phyloP scores from a whole-genome alignment of 2,113 vertebrate species.

The Spea bombifrons region DNA sequence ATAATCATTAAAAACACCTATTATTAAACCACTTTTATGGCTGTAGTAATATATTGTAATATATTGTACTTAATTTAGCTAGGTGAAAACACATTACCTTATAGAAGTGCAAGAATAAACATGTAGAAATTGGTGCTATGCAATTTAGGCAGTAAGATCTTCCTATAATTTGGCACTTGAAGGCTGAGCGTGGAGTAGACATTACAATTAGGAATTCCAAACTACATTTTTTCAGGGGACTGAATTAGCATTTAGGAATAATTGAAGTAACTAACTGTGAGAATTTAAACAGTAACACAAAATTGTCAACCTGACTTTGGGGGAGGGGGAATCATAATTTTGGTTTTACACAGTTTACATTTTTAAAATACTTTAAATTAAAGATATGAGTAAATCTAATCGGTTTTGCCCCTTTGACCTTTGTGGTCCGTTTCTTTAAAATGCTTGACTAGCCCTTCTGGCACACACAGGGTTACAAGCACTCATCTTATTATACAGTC shows the following conservation, averaged over 20 bases:
- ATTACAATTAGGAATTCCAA: constrained; percentile 51
- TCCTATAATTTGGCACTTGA: constrained; percentile 51
- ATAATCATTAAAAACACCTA: no score
- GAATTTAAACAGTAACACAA: constrained; percentile 43
- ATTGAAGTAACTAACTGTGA: constrained; percentile 43
- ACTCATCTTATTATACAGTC: constrained; percentile 13
- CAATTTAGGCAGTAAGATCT: background rate
- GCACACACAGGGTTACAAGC: background rate
- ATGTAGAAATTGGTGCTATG: no score
- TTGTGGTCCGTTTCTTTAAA: background rate
- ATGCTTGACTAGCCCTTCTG: background rate
- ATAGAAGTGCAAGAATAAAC: no score
- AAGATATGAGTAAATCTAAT: no score
- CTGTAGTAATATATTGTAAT: no score
- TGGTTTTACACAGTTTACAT: constrained; percentile 23
- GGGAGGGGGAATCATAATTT: background rate
- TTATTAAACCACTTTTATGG: no score
- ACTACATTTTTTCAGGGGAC: constrained; percentile 52
- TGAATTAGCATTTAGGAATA: constrained; percentile 57
- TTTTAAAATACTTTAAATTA: no score
- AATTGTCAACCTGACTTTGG: background rate
- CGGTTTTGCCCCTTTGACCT: background rate
- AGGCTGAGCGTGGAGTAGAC: constrained; percentile 55
- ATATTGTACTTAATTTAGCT: no score
- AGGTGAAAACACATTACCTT: no score